phyloP scores from a whole-genome alignment of 2,797 vertebrate genomes.

The Atherinosoma microstoma region DNA sequence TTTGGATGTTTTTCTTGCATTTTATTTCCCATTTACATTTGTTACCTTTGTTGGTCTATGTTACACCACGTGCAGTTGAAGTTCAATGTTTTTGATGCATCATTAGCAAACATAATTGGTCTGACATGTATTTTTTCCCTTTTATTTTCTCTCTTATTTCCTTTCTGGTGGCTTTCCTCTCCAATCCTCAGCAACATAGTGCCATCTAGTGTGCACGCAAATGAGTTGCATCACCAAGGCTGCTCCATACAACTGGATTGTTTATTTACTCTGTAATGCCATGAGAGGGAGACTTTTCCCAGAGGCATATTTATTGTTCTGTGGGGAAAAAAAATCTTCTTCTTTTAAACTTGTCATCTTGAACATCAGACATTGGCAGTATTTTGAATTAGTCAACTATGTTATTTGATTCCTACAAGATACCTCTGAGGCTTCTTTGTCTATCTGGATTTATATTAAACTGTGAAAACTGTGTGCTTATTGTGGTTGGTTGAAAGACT shows the following conservation, averaged over 20 bases:
- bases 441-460: not conserved
- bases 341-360: not conserved
- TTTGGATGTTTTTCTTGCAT: too few species aligned
- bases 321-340: slow-evolving; percentile 20
- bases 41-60: not conserved
- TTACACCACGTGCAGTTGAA: slow-evolving; percentile 5
- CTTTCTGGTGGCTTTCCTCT: not conserved
- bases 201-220: slow-evolving; percentile 72
- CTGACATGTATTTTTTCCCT: slow-evolving; percentile 16
- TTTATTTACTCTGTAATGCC: slow-evolving; percentile 55
- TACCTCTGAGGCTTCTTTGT: not conserved
- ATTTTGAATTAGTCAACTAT: not conserved
- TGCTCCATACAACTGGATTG: slow-evolving; percentile 38
- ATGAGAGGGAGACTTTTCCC: slow-evolving; percentile 40
- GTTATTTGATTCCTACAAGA: not conserved
- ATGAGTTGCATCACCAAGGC: slow-evolving; percentile 33
- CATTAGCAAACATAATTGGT: slow-evolving; percentile 20
- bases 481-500: not conserved
- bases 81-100: slow-evolving; percentile 16
- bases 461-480: not conserved
- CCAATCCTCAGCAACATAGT: slow-evolving; percentile 52
- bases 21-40: not conserved
- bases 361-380: not conserved
- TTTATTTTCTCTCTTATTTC: slow-evolving; percentile 5
- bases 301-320: slow-evolving; percentile 40